phyloP scores from a whole-genome alignment of 2,113 vertebrate genomes.

The Caretta caretta region DNA sequence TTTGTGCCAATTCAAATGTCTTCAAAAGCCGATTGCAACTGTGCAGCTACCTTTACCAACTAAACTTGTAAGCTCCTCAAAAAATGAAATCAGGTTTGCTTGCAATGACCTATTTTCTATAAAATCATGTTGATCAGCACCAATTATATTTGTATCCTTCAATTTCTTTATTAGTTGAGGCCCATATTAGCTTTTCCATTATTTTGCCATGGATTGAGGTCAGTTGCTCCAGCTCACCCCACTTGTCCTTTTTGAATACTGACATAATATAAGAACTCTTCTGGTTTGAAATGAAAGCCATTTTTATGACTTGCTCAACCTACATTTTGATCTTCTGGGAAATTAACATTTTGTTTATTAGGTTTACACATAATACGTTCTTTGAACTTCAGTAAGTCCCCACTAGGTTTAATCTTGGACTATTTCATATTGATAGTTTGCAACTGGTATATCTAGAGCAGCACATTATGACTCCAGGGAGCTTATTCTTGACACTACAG shows the following conservation, averaged over 20 bases:
- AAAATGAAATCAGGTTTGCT: background rate
- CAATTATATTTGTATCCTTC: background rate
- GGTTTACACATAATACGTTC: background rate
- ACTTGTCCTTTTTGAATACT: background rate
- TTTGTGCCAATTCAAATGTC: background rate
- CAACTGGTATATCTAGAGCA: background rate
- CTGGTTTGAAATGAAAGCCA: background rate
- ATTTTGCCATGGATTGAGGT: background rate
- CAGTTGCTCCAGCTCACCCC: background rate
- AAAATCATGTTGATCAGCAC: background rate
- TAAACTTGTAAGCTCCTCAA: background rate
- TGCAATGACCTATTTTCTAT: background rate
- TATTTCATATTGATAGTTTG: background rate
- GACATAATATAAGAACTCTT: background rate
- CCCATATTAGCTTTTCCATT: background rate
- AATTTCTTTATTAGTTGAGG: background rate
- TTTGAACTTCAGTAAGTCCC: background rate
- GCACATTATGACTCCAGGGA: background rate
- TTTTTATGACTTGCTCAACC: background rate
- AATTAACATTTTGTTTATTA: background rate
- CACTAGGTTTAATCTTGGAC: background rate
- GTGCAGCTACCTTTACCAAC: background rate
- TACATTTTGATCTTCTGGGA: background rate
- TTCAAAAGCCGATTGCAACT: background rate
- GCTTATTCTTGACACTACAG: background rate